These are phyloP conservation scores for Pedicia rivosa DNA, from an alignment of 2,888 invertebrate species.

Conservation along the genomic window DNA sequence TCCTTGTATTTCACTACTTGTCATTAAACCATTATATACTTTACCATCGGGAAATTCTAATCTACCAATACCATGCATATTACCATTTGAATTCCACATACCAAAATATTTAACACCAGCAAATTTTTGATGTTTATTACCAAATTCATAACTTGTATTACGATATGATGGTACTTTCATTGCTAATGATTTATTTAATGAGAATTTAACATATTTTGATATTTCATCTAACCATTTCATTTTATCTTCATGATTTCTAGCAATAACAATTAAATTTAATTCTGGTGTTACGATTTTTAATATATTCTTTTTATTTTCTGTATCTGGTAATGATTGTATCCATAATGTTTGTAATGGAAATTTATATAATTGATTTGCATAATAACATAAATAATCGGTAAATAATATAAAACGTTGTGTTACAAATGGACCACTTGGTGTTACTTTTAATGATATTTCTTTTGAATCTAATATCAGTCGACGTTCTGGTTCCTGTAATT, in stretches of 20 bases:
- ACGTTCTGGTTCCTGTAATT: slow-evolving; percentile 42
- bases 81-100: slow-evolving; percentile 59
- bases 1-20: slow-evolving; percentile 33
- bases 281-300: slow-evolving; percentile 64
- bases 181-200: slow-evolving; percentile 41
- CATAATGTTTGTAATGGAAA: slow-evolving; percentile 62
- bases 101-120: slow-evolving; percentile 69
- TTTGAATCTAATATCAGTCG: slow-evolving; percentile 67
- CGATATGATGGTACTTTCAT: slow-evolving; percentile 51
- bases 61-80: slow-evolving; percentile 69
- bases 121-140: slow-evolving; percentile 46
- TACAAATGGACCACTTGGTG: slow-evolving; percentile 55
- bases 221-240: slow-evolving; percentile 65
- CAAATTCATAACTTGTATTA: slow-evolving; percentile 55
- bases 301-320: slow-evolving; percentile 43
- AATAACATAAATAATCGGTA: slow-evolving; percentile 65
- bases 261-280: slow-evolving; percentile 50
- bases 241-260: slow-evolving; percentile 46
- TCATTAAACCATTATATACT: slow-evolving; percentile 65
- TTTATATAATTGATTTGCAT: slow-evolving; percentile 46
- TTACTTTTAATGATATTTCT: slow-evolving; percentile 47
- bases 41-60: slow-evolving; percentile 70
- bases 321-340: slow-evolving; percentile 58
- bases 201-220: slow-evolving; percentile 53
- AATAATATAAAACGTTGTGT: slow-evolving; percentile 68